A percentile compares a stretch with the other conserved stretches of the same genome.
Evolutionary conservation across 2,113 vertebrate species (phyloP).

Genomic region (Tetrao urogallus): DNA sequence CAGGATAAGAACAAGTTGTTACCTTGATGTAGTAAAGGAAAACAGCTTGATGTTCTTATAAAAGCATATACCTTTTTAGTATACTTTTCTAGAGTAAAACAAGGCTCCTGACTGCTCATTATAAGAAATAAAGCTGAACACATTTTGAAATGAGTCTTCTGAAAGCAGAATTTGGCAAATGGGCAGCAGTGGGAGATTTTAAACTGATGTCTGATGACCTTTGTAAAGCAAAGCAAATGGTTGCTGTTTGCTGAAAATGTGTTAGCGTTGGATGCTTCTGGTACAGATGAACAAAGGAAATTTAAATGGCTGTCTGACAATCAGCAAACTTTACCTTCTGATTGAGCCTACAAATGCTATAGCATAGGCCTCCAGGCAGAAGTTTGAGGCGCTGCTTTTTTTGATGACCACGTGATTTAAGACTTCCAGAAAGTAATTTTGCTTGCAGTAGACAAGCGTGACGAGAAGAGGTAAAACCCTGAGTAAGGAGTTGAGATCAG

Average conservation of each 20-base stretch:
- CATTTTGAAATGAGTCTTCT: background rate
- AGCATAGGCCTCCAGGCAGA: background rate
- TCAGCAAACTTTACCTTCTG: slow-evolving; percentile 41
- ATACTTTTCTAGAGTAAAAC: background rate
- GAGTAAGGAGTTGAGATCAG: background rate
- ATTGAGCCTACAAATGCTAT: slow-evolving; percentile 11
- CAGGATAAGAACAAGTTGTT: background rate
- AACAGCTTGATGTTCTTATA: background rate
- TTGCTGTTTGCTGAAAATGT: slow-evolving; percentile 34
- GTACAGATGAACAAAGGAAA: slow-evolving; percentile 19
- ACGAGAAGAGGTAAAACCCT: background rate
- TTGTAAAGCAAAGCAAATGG: slow-evolving; percentile 54
- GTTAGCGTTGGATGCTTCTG: slow-evolving; percentile 47
- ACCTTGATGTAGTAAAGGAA: background rate
- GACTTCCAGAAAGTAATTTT: background rate
- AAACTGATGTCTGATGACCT: slow-evolving; percentile 40
- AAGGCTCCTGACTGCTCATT: background rate
- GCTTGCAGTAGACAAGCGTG: background rate
- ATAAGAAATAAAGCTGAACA: background rate
- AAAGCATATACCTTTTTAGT: background rate
- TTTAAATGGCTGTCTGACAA: slow-evolving; percentile 19
- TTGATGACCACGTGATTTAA: background rate
- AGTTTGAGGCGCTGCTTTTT: background rate
- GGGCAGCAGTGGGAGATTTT: background rate
- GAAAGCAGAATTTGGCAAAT: slow-evolving; percentile 9